A percentile compares a stretch with the other conserved stretches of the same genome.
phyloP scores from a whole-genome alignment of 2,797 vertebrate genomes.

The Trichosurus vulpecula region DNA sequence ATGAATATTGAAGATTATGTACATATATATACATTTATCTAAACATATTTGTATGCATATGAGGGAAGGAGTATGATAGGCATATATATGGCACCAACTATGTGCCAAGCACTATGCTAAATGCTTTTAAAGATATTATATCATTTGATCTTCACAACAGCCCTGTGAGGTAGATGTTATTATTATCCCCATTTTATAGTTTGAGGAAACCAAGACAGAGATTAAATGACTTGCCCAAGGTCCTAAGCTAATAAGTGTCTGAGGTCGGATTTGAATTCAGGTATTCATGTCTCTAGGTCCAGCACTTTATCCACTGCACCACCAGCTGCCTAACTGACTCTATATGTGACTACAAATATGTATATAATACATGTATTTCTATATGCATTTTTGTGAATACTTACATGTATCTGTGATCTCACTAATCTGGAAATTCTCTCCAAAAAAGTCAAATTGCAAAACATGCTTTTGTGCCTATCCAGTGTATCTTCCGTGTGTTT shows the following conservation, averaged over 20 bases:
- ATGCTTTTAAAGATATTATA: neutral
- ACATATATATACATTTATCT: too few species aligned
- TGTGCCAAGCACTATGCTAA: neutral
- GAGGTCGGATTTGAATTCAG: neutral
- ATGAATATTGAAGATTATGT: too few species aligned
- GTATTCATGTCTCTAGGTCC: neutral
- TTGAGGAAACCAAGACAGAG: neutral
- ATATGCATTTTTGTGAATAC: neutral
- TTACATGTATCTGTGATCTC: neutral
- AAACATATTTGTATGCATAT: too few species aligned
- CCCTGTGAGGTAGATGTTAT: neutral
- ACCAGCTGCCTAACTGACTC: neutral
- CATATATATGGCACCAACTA: too few species aligned
- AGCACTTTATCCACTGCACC: neutral
- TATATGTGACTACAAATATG: neutral
- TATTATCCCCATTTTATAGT: neutral
- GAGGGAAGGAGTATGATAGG: too few species aligned
- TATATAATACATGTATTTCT: neutral
- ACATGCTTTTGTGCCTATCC: neutral
- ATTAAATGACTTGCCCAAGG: neutral
- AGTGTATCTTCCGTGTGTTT: neutral
- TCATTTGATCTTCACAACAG: neutral
- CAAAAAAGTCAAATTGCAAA: neutral
- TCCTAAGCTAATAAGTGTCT: neutral
- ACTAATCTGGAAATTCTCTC: neutral